Conservation (phyloP, 2,797 vertebrate species). For the Tiaroga cobitis region DNA sequence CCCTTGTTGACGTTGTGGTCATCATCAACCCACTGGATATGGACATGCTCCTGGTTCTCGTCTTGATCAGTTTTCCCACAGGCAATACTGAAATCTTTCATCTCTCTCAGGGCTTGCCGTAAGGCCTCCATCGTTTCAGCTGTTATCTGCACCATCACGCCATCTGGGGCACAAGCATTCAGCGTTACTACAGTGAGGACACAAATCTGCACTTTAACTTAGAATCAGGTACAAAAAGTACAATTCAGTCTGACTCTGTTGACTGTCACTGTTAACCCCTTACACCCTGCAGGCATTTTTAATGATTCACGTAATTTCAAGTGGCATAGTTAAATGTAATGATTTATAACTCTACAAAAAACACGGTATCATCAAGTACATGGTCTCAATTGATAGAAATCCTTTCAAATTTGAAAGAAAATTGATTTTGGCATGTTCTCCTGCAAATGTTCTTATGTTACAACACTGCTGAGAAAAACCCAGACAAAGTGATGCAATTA, state of each 20-base stretch:
- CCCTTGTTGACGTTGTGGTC: conserved; percentile 96
- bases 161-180: conserved; percentile 76
- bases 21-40: conserved; percentile 95
- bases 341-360: neutral
- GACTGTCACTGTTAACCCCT: neutral
- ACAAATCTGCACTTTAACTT: neutral
- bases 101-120: conserved; percentile 93
- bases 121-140: conserved; percentile 95
- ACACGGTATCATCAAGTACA: neutral
- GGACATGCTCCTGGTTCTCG: conserved; percentile 91
- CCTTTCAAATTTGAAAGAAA: neutral
- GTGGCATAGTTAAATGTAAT: neutral
- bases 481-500: neutral
- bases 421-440: neutral
- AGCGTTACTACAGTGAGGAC: neutral
- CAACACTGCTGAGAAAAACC: neutral
- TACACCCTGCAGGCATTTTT: neutral
- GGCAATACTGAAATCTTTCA: conserved; percentile 95
- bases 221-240: neutral
- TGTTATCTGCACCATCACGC: conserved; percentile 98
- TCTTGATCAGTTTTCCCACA: conserved; percentile 93
- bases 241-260: neutral
- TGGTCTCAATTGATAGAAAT: neutral
- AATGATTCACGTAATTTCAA: neutral
- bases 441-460: neutral